phyloP scores from a whole-genome alignment of 1,140 invertebrate species.

The Drosophila pseudoananassae region DNA sequence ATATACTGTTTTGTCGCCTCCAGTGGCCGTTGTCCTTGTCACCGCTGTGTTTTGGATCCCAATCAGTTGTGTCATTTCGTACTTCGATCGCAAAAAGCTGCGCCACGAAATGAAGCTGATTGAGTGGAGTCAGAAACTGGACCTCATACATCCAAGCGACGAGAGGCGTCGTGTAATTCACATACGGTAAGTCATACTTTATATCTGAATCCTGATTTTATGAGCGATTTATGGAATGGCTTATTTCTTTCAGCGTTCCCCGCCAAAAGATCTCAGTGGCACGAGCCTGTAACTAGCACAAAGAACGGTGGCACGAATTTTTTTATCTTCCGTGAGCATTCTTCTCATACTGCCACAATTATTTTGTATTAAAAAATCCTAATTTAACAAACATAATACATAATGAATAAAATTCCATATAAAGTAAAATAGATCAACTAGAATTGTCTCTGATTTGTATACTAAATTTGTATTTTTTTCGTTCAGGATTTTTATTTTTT shows the following conservation, averaged over 20 bases:
- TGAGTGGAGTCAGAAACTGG: constrained; percentile 86
- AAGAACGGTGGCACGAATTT: constrained; percentile 39
- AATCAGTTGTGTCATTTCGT: constrained; percentile 92
- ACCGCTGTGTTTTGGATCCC: constrained; percentile 97
- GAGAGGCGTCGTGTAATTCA: constrained; percentile 87
- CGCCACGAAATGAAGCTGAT: constrained; percentile 86
- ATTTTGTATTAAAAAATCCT: constrained; percentile 62
- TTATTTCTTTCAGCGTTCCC: constrained; percentile 72
- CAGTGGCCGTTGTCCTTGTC: constrained; percentile 91
- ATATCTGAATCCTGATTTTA: background rate
- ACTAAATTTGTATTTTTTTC: constrained; percentile 4
- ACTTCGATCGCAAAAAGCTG: constrained; percentile 89
- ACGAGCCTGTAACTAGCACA: constrained; percentile 69
- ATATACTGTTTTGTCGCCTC: constrained; percentile 4
- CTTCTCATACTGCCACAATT: constrained; percentile 75
- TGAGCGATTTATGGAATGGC: background rate
- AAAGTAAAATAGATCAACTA: constrained; percentile 47
- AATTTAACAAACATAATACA: constrained; percentile 54
- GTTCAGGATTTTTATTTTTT: constrained; percentile 29
- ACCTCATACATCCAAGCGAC: constrained; percentile 87
- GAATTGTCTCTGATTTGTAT: background rate
- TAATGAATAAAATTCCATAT: constrained; percentile 74
- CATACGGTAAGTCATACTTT: constrained; percentile 84
- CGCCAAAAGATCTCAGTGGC: constrained; percentile 83
- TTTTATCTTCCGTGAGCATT: constrained; percentile 69